Percentiles rank a stretch among this genome's conserved stretches.
phyloP scores from a whole-genome alignment of 2,113 vertebrate genomes.

The Hipposideros armiger region DNA sequence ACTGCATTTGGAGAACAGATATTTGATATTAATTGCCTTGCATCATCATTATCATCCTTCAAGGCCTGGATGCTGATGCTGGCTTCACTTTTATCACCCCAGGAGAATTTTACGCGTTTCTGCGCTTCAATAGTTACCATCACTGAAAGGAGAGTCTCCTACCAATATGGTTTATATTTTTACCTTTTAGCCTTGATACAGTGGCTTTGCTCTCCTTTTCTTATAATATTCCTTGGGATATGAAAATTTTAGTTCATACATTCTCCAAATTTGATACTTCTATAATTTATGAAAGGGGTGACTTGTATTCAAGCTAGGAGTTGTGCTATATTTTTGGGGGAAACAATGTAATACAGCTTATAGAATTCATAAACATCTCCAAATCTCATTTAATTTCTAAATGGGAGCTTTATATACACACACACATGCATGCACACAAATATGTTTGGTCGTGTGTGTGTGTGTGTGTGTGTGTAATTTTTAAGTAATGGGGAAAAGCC shows the following conservation, averaged over 20 bases:
- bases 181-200: not conserved
- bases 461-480: not conserved
- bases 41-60: not conserved
- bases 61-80: not conserved
- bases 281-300: not conserved
- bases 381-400: not conserved
- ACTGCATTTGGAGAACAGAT: not conserved
- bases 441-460: no score
- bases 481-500: not conserved
- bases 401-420: not conserved
- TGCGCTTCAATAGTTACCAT: not conserved
- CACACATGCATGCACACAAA: not conserved
- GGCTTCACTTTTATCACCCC: not conserved
- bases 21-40: not conserved
- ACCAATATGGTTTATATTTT: not conserved
- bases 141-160: not conserved
- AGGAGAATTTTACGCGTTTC: not conserved
- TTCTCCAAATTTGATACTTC: not conserved
- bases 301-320: not conserved
- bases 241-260: not conserved
- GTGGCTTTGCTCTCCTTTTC: not conserved
- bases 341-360: not conserved
- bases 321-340: not conserved
- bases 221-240: not conserved
- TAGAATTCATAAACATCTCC: not conserved